Evolutionary conservation across 1,140 invertebrate genomes (phyloP), one percentile per base, ranked within the genome.

Genomic region (Ctenoplectra terminalis): DNA sequence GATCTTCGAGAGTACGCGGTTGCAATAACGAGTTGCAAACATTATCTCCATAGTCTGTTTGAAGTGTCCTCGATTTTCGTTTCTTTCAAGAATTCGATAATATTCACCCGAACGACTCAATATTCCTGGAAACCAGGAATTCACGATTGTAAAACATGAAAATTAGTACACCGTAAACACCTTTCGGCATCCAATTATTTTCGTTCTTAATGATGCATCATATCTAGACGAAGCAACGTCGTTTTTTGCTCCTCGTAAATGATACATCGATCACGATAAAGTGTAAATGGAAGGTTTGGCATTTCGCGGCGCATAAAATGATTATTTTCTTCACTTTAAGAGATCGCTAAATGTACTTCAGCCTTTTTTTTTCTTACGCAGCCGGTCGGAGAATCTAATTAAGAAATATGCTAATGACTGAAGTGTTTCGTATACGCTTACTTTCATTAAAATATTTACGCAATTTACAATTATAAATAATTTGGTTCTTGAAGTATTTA

Each of bases 81-180:
- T 61, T 61, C 23, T 52, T 64, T 46, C 29, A 8, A 52, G 60
- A 48, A 75, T 63, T 75, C 72, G 37, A 58, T 58, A 70, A 70
- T 54, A 2, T 20, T 34, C 56, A 8, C 13, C 13, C 43, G 46
- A 48, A 74, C 43, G 43, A 26, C 43, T 34, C 20, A 46, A 60
- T 74, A 52, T 40, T 29, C 15, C n/a, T 15, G 31, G 20, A n/a
- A 37, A 52, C 11, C 50, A 29, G 40, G 29, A 5, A 54, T 7
- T n/a, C 34, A 8, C 52, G 69, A 56, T 71, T 37, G n/a, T n/a
- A 15, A 20, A 20, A 37, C 69, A 58, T 43, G 34, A 26, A 26
- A 56, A 56, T 56, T 17, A 40, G 7, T 17, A 20, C 13, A 29
- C 29, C 11, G 11, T 50, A 40, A 8, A 69, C 52, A 29, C 52